A percentile compares a stretch with the other conserved stretches of the same genome.
These are phyloP conservation scores for Poecilia gillii DNA, from an alignment of 2,797 vertebrate species.

Conservation along the genomic window DNA sequence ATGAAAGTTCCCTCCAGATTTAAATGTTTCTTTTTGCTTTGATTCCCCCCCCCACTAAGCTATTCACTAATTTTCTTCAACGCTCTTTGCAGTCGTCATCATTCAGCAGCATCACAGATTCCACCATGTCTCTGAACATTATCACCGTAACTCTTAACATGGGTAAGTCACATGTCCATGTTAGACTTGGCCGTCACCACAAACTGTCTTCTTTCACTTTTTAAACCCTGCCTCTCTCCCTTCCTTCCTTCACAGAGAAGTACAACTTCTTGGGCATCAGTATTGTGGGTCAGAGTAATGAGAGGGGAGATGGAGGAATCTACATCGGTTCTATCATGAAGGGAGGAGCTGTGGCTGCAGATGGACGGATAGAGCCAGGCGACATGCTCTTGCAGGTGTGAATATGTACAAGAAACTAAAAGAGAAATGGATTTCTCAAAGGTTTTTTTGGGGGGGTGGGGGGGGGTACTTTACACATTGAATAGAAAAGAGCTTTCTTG, in stretches of 20 bases:
- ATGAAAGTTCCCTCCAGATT: background rate
- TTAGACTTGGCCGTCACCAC: background rate
- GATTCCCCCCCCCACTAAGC: accelerated
- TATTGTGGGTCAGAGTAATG: constrained; percentile 94
- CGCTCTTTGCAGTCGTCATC: constrained; percentile 88
- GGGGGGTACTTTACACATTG: constrained; percentile 9
- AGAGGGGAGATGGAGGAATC: constrained; percentile 92
- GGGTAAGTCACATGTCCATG: constrained; percentile 84
- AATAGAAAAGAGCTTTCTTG: constrained; percentile 4
- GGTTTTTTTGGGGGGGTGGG: background rate
- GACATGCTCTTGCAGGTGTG: constrained; percentile 86
- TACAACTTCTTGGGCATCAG: constrained; percentile 95
- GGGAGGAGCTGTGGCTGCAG: constrained; percentile 90
- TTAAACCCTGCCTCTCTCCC: background rate
- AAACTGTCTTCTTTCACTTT: background rate
- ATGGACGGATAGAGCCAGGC: constrained; percentile 86
- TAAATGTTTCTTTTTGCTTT: constrained; percentile 7
- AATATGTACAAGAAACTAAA: constrained; percentile 1
- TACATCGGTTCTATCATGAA: constrained; percentile 93
- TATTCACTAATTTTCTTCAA: background rate
- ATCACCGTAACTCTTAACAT: constrained; percentile 98
- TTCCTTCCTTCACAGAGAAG: constrained; percentile 70
- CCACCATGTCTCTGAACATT: constrained; percentile 98
- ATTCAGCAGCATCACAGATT: constrained; percentile 98
- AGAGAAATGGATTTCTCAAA: background rate